These are phyloP conservation scores for Rosalia funebris DNA, from an alignment of 2,888 invertebrate species.

Conservation along the genomic window DNA sequence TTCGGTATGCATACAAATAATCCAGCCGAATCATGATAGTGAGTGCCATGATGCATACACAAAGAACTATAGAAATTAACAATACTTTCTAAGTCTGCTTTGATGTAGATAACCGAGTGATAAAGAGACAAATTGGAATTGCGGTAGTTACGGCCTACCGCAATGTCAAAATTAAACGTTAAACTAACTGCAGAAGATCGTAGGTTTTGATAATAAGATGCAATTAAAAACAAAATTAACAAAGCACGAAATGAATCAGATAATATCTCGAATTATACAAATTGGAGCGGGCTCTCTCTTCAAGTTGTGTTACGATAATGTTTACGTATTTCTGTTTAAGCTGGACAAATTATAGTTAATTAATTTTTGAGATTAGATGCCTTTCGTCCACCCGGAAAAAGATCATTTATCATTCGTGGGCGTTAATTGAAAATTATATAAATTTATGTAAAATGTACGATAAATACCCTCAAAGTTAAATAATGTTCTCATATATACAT, in stretches of 20 bases:
- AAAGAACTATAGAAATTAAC: too few relatives aligned
- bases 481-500: too few relatives aligned
- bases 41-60: too few relatives aligned
- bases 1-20: too few relatives aligned
- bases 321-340: slow-evolving; percentile 2
- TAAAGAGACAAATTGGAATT: too few relatives aligned
- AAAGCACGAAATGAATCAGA: slow-evolving; percentile 18
- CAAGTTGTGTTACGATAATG: background rate
- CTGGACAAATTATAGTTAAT: background rate
- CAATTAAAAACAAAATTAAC: slow-evolving; percentile 21
- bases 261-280: slow-evolving; percentile 20
- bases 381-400: slow-evolving; percentile 16
- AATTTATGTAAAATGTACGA: slow-evolving; percentile 5
- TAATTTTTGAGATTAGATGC: slow-evolving; percentile 8
- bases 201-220: background rate
- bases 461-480: background rate
- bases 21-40: too few relatives aligned
- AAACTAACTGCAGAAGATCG: too few relatives aligned
- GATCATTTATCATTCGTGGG: slow-evolving; percentile 11
- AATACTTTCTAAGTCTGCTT: too few relatives aligned
- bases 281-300: slow-evolving; percentile 4
- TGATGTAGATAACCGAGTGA: too few relatives aligned
- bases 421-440: slow-evolving; percentile 19
- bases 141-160: too few relatives aligned
- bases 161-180: too few relatives aligned